These are phyloP conservation scores for Lasioglossum baleicum DNA, from an alignment of 1,140 invertebrate species.

Conservation along the genomic window DNA sequence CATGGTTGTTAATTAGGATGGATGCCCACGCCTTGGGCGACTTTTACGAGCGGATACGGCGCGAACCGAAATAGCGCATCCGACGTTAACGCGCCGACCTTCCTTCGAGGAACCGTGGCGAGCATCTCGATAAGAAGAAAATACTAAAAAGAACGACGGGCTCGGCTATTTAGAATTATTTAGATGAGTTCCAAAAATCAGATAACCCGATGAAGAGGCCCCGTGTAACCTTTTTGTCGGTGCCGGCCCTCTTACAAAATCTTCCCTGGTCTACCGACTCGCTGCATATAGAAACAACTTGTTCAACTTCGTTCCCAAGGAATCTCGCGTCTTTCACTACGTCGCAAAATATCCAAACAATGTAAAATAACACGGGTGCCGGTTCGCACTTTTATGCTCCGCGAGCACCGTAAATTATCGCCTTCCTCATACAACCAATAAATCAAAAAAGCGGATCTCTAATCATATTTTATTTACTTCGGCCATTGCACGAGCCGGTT, in stretches of 20 bases:
- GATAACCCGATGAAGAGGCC: conserved; percentile 30
- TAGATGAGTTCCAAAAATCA: conserved; percentile 63
- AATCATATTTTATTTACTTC: too few relatives aligned
- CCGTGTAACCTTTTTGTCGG: conserved; percentile 33
- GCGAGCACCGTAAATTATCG: too few relatives aligned
- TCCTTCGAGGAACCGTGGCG: conserved; percentile 59
- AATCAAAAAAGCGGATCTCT: too few relatives aligned
- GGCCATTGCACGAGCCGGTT: too few relatives aligned
- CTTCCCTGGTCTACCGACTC: not conserved
- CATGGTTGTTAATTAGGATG: conserved; percentile 79
- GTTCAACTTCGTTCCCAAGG: not conserved
- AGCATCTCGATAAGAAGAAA: conserved; percentile 63
- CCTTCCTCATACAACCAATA: too few relatives aligned
- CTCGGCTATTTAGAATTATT: conserved; percentile 62
- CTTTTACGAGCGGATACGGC: conserved; percentile 77
- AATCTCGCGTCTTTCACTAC: not conserved
- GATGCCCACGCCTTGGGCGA: conserved; percentile 78
- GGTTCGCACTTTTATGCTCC: not conserved
- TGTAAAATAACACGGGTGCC: not conserved
- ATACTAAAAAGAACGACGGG: conserved; percentile 57
- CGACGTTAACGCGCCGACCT: conserved; percentile 65
- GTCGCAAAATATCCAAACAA: not conserved
- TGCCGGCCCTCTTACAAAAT: conserved; percentile 27
- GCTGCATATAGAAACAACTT: conserved; percentile 4
- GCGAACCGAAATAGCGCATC: conserved; percentile 74